phyloP scores from a whole-genome alignment of 2,113 vertebrate genomes.

The Burhinus bistriatus region DNA sequence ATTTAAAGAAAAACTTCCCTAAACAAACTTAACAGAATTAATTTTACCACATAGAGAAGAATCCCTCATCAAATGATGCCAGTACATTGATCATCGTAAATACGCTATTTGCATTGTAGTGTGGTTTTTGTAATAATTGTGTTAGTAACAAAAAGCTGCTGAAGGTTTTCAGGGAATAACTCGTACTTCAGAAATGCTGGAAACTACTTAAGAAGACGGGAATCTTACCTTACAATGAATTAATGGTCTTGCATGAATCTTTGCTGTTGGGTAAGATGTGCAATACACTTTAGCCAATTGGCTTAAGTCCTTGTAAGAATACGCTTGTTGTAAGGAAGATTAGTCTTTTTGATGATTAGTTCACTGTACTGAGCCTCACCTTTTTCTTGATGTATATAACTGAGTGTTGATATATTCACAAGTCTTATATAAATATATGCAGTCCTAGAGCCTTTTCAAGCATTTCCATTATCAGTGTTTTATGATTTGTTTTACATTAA shows the following conservation, averaged over 20 bases:
- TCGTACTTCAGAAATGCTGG: background rate
- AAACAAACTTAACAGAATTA: background rate
- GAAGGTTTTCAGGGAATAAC: background rate
- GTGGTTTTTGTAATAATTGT: background rate
- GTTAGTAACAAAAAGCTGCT: background rate
- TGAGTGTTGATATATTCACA: background rate
- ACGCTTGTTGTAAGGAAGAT: background rate
- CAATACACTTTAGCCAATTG: background rate
- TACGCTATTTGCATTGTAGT: background rate
- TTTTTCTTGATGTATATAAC: background rate
- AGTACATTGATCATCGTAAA: background rate
- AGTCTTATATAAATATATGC: background rate
- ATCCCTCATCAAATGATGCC: background rate
- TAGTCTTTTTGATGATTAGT: background rate
- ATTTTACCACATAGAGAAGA: background rate
- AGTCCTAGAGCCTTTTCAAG: constrained; percentile 1
- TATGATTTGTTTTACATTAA: constrained; percentile 22
- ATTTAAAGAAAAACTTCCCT: background rate
- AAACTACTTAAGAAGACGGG: background rate
- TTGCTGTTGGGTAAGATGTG: background rate
- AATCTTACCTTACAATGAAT: background rate
- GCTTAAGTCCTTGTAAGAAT: background rate
- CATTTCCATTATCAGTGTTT: constrained; percentile 4
- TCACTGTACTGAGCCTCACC: background rate
- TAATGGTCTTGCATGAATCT: background rate